Base-by-base conservation (phyloP, 2,113 vertebrate genomes). In the Chionomys nivalis region DNA sequence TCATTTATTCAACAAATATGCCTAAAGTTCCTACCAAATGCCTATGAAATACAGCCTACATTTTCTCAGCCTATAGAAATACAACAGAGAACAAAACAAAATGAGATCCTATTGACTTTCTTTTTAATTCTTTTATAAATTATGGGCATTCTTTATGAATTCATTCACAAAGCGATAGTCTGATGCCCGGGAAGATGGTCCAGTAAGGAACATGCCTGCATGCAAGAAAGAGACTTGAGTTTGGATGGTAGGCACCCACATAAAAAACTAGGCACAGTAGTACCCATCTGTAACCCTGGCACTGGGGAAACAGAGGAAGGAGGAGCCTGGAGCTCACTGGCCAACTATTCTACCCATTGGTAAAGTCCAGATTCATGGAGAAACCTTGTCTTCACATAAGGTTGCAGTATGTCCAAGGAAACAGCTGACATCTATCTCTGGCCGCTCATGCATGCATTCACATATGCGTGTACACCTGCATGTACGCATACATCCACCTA, bases 61-160 rank as follows among this genome's bases (percentile, higher is more conserved):
- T 58, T 58, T 52, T 81, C 36, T 26, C 79, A 39, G 11, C 36
- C 52, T n/a, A 26, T 39, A 58, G 12, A 36, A 70, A 92, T n/a
- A 33, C 4, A 17, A 12, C 39, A 93, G 65, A 68, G 13, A 68
- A 75, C 3, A 82, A 82, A 81, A 55, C 66, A 36, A 82, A 81
- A 55, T 61, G 36, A 92, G 39, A 33, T 11, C 21, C 13, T 21
- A 44, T 36, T 89, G 33, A 9, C 23, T 89, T 93, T 83, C 23
- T 89, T 94, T 42, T 66, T 58, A 81, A 81, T 79, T 91, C 89
- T 55, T 82, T 95, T 49, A 87, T 16, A 86, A 85, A 86, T 58
- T 78, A 81, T 44, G 58, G 36, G 11, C 13, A 28, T 68, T 86
- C 31, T 47, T 70, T 96, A 92, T 73, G 75, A 58, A 82, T 44